A percentile compares a stretch with the other conserved stretches of the same genome.
These are phyloP conservation scores for Lithobates pipiens DNA, from an alignment of 2,797 vertebrate species.

Conservation along the genomic window DNA sequence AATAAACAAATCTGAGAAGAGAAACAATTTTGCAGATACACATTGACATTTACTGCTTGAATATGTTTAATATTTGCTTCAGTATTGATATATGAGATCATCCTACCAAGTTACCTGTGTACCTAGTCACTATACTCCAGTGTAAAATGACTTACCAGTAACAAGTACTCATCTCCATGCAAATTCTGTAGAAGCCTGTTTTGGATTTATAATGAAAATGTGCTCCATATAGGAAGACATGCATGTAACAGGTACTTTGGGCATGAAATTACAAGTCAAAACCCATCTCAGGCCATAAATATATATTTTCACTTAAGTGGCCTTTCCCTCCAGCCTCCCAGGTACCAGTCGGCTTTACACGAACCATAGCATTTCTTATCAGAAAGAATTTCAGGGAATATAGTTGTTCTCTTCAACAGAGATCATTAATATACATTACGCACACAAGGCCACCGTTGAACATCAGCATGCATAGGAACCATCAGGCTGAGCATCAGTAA, in stretches of 20 bases:
- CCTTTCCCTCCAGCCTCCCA: not conserved
- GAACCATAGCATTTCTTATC: not conserved
- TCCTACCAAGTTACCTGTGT: too few relatives aligned
- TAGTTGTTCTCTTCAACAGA: conserved; percentile 19
- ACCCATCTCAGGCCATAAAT: not conserved
- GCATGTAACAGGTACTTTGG: not conserved
- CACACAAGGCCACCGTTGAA: conserved; percentile 19
- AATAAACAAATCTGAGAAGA: too few relatives aligned
- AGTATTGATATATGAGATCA: too few relatives aligned
- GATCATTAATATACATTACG: conserved; percentile 44
- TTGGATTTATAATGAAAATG: conserved; percentile 10
- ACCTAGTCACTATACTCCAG: too few relatives aligned
- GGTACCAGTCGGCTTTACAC: not conserved
- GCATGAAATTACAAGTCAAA: conserved; percentile 15
- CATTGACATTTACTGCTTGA: too few relatives aligned
- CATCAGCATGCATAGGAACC: conserved; percentile 32
- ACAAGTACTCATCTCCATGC: not conserved
- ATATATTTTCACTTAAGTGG: not conserved
- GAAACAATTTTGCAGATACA: too few relatives aligned
- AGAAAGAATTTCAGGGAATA: conserved; percentile 16
- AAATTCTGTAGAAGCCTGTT: not conserved
- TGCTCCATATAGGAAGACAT: not conserved
- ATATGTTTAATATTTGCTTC: too few relatives aligned
- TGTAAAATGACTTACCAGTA: too few relatives aligned
- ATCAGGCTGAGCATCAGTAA: conserved; percentile 47